phyloP scores from a whole-genome alignment of 2,888 invertebrate genomes.

The Meteorus colon region DNA sequence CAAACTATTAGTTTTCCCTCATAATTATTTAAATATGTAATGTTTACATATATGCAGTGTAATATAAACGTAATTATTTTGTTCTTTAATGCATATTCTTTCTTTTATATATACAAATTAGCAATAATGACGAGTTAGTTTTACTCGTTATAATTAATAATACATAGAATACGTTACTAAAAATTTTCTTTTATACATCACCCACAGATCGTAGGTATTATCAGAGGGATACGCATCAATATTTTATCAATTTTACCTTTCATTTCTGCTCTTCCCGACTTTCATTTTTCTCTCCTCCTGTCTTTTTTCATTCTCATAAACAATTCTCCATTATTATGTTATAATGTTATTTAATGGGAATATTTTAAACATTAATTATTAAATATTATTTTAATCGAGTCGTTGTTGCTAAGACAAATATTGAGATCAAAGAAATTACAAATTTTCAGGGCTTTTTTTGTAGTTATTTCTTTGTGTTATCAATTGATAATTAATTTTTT shows the following conservation, averaged over 20 bases:
- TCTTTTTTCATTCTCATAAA: conserved; percentile 38
- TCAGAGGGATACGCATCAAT: background rate
- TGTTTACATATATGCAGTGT: conserved; percentile 64
- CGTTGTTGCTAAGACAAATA: conserved; percentile 69
- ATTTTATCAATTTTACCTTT: background rate
- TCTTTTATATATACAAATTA: conserved; percentile 37
- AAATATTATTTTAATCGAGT: conserved; percentile 66
- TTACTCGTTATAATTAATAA: conserved; percentile 61
- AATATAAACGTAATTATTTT: conserved; percentile 61
- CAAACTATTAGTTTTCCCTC: conserved; percentile 46
- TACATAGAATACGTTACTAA: conserved; percentile 64
- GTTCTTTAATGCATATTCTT: background rate
- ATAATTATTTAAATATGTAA: conserved; percentile 63
- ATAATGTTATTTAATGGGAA: conserved; percentile 41
- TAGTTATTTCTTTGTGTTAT: conserved; percentile 5
- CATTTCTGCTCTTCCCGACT: background rate
- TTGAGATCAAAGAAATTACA: conserved; percentile 73
- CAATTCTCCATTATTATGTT: background rate
- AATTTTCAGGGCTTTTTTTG: conserved; percentile 58
- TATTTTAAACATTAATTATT: conserved; percentile 51
- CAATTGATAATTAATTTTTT: background rate
- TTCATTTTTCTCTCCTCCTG: conserved; percentile 30
- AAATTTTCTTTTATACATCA: conserved; percentile 34
- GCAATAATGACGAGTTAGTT: conserved; percentile 55
- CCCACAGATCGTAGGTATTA: background rate